Evolutionary conservation across 1,140 invertebrate species (phyloP), one percentile per base, ranked within the genome.

Genomic region (Catajapyx aquilonaris): DNA sequence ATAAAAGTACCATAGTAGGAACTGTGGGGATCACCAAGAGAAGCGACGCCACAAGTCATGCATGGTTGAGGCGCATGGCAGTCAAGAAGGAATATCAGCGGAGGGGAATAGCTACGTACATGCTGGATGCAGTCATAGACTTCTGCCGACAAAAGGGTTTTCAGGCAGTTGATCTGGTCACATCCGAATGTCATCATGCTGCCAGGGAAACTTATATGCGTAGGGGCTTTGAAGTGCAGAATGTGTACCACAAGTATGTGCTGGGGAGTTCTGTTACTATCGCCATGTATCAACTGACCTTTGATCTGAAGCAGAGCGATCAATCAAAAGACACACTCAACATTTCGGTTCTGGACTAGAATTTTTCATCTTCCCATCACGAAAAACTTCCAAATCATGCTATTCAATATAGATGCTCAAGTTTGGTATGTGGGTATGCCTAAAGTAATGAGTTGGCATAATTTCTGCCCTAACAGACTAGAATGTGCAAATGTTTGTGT

Each of bases 11-110:
- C 42, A 55, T 66, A 40, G 54, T 67, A 20, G 64, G 64, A 2
- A 60, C 56, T 0, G 40, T 63, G 28, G 60, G 52, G 3, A 45
- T 66, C 1, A 50, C 48, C 11, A 56, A 59, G 39, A 61, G 57
- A 44, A 44, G 51, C 22, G 53, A 49, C 20, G 45, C 51, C 11
- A 53, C 55, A n/a, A 56, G 56, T 41, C 57, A 53, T 33, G 63
- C 63, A 2, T 68, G 64, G 62, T 54, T 69, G 7, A 55, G 61
- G 20, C 51, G 62, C 35, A 50, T 68, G 31, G 60, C 55, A 22
- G 63, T 69, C 10, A 50, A 52, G 9, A 42, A 55, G 31, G 34
- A 48, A 32, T 66, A 65, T 46, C 48, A 54, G 23, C 48, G 54
- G 15, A 58, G 60, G 43, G 59, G 60, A 31, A 53, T 68, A 41